Evolutionary conservation across 2,113 vertebrate species (phyloP).

Genomic region (Panurus biarmicus): DNA sequence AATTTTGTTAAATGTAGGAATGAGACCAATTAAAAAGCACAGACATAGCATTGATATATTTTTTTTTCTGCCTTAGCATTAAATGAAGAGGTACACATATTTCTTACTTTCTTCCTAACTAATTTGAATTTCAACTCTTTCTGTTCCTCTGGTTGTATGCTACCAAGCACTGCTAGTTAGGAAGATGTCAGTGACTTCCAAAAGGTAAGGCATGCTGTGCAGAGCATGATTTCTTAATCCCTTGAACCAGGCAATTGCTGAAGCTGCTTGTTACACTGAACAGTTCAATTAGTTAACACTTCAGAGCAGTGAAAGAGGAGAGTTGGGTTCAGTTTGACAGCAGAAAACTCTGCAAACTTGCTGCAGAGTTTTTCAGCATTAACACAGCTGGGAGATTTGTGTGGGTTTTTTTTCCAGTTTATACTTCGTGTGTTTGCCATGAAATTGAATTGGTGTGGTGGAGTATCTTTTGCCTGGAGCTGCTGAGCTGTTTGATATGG

Average conservation of each 20-base stretch:
- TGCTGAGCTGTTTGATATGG: not conserved
- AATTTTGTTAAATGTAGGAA: not conserved
- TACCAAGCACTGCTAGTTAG: not conserved
- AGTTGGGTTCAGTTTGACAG: not conserved
- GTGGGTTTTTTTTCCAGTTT: not conserved
- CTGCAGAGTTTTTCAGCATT: not conserved
- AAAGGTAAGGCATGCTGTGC: not conserved
- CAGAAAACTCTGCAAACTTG: not conserved
- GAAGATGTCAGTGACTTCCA: not conserved
- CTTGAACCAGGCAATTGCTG: not conserved
- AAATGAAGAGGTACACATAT: not conserved
- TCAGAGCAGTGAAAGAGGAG: not conserved
- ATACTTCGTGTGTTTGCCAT: not conserved
- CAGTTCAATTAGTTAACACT: not conserved
- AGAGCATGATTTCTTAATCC: not conserved
- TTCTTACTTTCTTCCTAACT: not conserved
- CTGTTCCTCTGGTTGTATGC: not conserved
- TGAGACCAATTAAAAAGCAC: not conserved
- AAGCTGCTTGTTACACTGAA: not conserved
- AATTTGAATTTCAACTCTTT: not conserved
- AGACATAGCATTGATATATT: not conserved
- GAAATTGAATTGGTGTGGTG: not conserved
- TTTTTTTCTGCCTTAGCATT: not conserved
- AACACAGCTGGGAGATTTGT: not conserved
- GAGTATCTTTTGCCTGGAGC: not conserved